Conservation (phyloP, 23 tunicate species). For the Styela plicata region DNA sequence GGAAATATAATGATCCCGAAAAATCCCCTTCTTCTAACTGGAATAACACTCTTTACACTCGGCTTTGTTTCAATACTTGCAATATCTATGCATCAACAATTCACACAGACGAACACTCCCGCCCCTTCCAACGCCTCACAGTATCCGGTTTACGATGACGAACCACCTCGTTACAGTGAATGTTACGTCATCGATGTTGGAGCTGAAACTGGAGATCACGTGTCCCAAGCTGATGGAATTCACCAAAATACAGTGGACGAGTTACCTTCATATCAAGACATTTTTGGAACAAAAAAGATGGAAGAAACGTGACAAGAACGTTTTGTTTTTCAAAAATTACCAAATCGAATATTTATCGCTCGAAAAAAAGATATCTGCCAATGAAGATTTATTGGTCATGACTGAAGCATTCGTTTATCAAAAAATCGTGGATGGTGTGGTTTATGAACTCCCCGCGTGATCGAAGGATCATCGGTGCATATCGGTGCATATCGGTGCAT, state of each 20-base stretch:
- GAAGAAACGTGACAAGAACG: not conserved
- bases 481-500: too few relatives aligned
- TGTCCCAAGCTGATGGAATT: not conserved
- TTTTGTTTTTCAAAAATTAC: too few relatives aligned
- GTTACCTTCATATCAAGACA: conserved; percentile 8
- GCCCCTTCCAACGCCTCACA: not conserved
- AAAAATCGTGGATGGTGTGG: too few relatives aligned
- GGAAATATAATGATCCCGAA: not conserved
- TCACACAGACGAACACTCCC: not conserved
- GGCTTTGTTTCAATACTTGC: not conserved
- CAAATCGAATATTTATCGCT: too few relatives aligned
- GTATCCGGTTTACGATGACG: not conserved
- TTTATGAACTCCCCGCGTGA: too few relatives aligned
- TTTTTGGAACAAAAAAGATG: not conserved
- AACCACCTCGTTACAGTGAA: conserved; percentile 7
- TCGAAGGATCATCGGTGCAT: too few relatives aligned
- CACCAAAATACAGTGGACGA: not conserved
- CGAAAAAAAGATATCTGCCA: too few relatives aligned
- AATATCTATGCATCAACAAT: not conserved
- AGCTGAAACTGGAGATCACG: not conserved
- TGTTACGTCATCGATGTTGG: conserved; percentile 8
- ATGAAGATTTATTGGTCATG: too few relatives aligned
- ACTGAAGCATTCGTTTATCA: too few relatives aligned
- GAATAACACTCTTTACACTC: not conserved
- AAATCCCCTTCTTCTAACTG: not conserved